These are phyloP conservation scores for Pangasianodon gigas DNA, from an alignment of 2,113 vertebrate genomes.

Conservation along the genomic window DNA sequence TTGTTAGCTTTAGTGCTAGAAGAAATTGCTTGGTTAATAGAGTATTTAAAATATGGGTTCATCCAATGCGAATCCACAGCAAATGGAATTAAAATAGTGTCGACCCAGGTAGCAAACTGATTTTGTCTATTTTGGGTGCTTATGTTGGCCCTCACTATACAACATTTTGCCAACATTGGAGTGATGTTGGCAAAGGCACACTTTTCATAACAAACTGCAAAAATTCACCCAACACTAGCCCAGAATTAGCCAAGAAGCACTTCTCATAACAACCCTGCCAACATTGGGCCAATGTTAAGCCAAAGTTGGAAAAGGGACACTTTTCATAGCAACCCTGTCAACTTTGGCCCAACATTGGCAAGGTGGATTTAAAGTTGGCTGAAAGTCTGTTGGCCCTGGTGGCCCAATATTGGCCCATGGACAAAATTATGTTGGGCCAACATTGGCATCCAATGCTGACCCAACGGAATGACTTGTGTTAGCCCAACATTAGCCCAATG, in stretches of 20 bases:
- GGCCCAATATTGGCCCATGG: not conserved
- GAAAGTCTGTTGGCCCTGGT: not conserved
- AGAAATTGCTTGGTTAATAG: not conserved
- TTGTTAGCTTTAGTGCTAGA: constrained; percentile 6
- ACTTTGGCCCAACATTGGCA: not conserved
- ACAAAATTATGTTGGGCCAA: not conserved
- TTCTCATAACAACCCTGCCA: not conserved
- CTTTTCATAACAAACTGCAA: not conserved
- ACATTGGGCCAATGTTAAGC: not conserved
- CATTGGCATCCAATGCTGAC: not conserved
- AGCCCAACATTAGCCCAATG: not conserved
- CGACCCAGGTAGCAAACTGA: not conserved
- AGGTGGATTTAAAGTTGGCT: not conserved
- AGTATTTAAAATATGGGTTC: not conserved
- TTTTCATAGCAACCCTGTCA: not conserved
- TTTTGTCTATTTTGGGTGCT: not conserved
- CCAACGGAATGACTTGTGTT: not conserved
- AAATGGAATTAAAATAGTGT: too few species aligned
- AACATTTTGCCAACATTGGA: not conserved
- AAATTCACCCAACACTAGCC: not conserved
- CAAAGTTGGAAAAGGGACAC: not conserved
- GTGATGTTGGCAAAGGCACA: not conserved
- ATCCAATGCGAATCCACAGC: not conserved
- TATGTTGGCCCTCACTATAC: not conserved
- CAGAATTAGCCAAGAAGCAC: not conserved